A percentile compares a stretch with the other conserved stretches of the same genome.
phyloP scores from a whole-genome alignment of 2,888 invertebrate species.

The Argyra leucocephala region DNA sequence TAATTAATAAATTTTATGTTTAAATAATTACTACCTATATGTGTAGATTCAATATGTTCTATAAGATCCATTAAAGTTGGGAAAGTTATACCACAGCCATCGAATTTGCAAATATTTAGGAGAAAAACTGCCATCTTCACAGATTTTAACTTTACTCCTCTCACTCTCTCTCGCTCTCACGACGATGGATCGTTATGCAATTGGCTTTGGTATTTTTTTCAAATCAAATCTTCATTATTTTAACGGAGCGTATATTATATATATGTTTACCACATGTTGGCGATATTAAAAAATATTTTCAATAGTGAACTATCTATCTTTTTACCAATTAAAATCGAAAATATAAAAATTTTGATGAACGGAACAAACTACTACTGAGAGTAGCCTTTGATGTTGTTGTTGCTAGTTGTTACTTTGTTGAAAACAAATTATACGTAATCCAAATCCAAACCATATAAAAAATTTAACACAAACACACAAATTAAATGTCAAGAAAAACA shows the following conservation, averaged over 20 bases:
- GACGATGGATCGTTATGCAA: slow-evolving; percentile 4
- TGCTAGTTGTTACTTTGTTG: background rate
- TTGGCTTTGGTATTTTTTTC: background rate
- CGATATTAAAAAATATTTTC: background rate
- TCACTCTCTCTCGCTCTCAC: slow-evolving; percentile 19
- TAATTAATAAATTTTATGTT: background rate
- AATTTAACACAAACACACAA: background rate
- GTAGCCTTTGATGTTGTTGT: slow-evolving; percentile 3
- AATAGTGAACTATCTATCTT: background rate
- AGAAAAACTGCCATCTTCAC: slow-evolving; percentile 73
- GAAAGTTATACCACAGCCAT: slow-evolving; percentile 77
- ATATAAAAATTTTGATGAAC: background rate
- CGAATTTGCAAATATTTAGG: slow-evolving; percentile 81
- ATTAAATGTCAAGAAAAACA: background rate
- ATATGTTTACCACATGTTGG: background rate
- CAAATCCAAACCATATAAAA: background rate
- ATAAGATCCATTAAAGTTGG: slow-evolving; percentile 70
- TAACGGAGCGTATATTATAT: background rate
- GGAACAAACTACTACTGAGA: background rate
- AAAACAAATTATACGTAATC: background rate
- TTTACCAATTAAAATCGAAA: background rate
- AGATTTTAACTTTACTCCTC: background rate
- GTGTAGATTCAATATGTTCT: slow-evolving; percentile 78
- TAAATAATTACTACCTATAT: slow-evolving; percentile 57
- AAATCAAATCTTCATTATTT: background rate